Evolutionary conservation across 2,888 invertebrate genomes (phyloP).

Genomic region (Electrophaes corylata): DNA sequence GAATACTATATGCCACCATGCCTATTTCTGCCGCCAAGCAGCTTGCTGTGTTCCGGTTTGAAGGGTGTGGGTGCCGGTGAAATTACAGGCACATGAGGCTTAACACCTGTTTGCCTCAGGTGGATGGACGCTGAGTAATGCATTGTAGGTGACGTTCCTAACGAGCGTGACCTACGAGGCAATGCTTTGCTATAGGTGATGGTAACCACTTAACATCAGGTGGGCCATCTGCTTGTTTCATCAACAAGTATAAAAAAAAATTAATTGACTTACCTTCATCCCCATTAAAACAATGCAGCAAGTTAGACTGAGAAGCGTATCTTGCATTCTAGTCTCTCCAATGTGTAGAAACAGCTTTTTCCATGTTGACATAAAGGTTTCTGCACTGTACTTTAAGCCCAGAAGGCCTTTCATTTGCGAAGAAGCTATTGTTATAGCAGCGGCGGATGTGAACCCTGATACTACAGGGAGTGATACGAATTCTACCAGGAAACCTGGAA

Average conservation of each 20-base stretch:
- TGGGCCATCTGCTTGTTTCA: neutral
- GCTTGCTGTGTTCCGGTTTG: too few species aligned
- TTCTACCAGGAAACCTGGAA: conserved; percentile 88
- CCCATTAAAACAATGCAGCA: conserved; percentile 85
- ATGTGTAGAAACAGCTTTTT: conserved; percentile 81
- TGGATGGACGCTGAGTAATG: too few species aligned
- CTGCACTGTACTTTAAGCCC: conserved; percentile 85
- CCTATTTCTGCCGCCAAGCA: too few species aligned
- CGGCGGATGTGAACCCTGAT: conserved; percentile 90
- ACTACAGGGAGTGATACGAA: conserved; percentile 90
- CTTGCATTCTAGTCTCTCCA: conserved; percentile 80
- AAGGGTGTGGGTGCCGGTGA: too few species aligned
- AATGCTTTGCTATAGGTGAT: too few species aligned
- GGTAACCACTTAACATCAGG: neutral
- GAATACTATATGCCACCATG: too few species aligned
- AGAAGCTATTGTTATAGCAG: conserved; percentile 89
- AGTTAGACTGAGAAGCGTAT: conserved; percentile 85
- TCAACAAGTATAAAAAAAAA: neutral
- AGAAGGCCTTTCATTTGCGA: conserved; percentile 89
- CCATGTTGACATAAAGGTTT: conserved; percentile 86
- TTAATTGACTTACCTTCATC: conserved; percentile 81
- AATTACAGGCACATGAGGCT: too few species aligned
- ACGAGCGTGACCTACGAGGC: too few species aligned
- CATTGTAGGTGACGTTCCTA: too few species aligned
- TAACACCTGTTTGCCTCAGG: too few species aligned